These are phyloP conservation scores for Galleria mellonella DNA, from an alignment of 1,140 invertebrate genomes.

Conservation along the genomic window DNA sequence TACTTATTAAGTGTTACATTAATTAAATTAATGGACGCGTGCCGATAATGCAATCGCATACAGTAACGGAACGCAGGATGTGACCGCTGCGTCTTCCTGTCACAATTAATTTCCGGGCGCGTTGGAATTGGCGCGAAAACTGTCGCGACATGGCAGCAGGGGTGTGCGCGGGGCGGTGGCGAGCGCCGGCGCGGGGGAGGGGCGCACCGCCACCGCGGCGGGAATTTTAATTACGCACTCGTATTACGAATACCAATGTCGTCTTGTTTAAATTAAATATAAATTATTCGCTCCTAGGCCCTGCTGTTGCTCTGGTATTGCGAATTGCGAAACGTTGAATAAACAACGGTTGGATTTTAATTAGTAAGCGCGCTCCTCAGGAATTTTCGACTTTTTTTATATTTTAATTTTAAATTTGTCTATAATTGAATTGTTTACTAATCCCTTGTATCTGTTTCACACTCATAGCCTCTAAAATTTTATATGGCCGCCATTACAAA, in stretches of 20 bases:
- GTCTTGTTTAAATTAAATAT: slow-evolving; percentile 74
- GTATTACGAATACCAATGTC: slow-evolving; percentile 73
- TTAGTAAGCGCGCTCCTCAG: slow-evolving; percentile 36
- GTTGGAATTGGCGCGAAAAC: slow-evolving; percentile 74
- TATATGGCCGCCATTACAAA: too few species aligned
- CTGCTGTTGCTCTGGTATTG: slow-evolving; percentile 54
- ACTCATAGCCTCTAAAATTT: too few species aligned
- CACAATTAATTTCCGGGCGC: slow-evolving; percentile 73
- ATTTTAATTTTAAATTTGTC: background rate
- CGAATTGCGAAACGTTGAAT: slow-evolving; percentile 49
- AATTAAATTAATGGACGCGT: slow-evolving; percentile 3
- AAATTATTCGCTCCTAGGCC: slow-evolving; percentile 68
- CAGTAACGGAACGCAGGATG: slow-evolving; percentile 61
- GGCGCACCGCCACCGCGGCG: slow-evolving; percentile 43
- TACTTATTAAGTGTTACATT: background rate
- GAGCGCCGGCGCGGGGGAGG: slow-evolving; percentile 12
- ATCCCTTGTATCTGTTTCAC: background rate
- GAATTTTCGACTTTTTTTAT: slow-evolving; percentile 6
- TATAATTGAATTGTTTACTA: background rate
- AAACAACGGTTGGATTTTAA: slow-evolving; percentile 53
- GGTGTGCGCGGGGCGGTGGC: slow-evolving; percentile 6
- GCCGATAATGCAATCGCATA: slow-evolving; percentile 37
- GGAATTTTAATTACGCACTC: slow-evolving; percentile 74
- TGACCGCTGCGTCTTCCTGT: slow-evolving; percentile 70
- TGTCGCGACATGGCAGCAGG: slow-evolving; percentile 47